Evolutionary conservation across 2,797 vertebrate genomes (phyloP).

Genomic region (Argya squamiceps): DNA sequence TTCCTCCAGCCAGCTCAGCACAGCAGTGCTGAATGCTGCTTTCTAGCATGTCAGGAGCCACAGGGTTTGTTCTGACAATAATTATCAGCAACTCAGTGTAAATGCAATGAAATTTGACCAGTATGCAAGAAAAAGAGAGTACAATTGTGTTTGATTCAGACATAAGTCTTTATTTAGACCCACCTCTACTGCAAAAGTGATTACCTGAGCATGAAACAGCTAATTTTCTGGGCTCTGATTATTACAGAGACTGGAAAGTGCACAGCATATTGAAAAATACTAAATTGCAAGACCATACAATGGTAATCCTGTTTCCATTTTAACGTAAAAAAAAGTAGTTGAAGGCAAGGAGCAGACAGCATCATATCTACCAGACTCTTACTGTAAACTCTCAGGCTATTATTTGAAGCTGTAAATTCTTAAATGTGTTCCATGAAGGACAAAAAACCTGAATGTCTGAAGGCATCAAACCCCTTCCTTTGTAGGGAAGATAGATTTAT

Average conservation of each 20-base stretch:
- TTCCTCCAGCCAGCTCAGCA: neutral
- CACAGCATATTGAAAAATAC: neutral
- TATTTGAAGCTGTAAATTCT: neutral
- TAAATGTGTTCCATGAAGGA: neutral
- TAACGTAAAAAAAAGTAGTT: neutral
- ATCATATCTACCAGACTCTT: neutral
- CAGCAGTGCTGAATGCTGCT: neutral
- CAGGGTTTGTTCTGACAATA: neutral
- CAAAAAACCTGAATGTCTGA: neutral
- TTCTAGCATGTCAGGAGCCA: neutral
- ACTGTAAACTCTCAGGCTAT: neutral
- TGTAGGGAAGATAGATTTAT: neutral
- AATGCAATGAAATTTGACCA: neutral
- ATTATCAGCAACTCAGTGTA: neutral
- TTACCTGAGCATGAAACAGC: conserved; percentile 7
- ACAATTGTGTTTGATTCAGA: neutral
- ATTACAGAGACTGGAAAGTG: neutral
- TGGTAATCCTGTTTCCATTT: neutral
- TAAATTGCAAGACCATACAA: neutral
- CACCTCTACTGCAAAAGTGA: neutral
- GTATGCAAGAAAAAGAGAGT: neutral
- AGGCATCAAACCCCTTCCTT: neutral
- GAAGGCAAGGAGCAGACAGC: neutral
- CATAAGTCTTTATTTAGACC: neutral
- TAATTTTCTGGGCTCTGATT: conserved; percentile 25